Conservation (phyloP, 2,797 vertebrate genomes). For the Acomys russatus region DNA sequence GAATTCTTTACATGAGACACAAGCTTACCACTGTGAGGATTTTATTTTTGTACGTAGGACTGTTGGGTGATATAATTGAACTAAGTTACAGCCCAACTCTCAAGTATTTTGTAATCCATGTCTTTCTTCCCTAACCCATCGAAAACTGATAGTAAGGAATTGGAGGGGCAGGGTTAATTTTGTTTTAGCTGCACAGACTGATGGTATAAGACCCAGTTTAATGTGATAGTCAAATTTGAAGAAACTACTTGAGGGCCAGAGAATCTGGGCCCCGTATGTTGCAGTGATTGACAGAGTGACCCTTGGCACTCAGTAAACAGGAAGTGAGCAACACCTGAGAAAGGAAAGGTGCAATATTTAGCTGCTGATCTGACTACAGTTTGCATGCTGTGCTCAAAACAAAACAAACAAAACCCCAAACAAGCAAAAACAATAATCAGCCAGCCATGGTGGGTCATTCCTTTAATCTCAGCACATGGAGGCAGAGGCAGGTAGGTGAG, state of each 20-base stretch:
- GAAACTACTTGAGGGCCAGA: background rate
- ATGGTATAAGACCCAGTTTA: background rate
- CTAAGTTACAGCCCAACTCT: background rate
- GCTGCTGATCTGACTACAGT: slow-evolving; percentile 75
- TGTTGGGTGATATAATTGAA: background rate
- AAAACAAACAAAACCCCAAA: slow-evolving; percentile 34
- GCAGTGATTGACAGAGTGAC: background rate
- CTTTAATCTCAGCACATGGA: background rate
- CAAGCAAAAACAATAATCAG: background rate
- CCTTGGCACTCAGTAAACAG: slow-evolving; percentile 23
- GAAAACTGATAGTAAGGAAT: background rate
- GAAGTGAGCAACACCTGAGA: slow-evolving; percentile 29
- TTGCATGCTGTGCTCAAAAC: slow-evolving; percentile 59
- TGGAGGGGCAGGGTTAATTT: background rate
- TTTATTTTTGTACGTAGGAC: background rate
- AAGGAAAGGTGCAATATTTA: slow-evolving; percentile 49
- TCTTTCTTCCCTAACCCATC: background rate
- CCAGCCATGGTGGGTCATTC: background rate
- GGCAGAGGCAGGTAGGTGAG: no score
- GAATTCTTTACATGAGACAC: background rate
- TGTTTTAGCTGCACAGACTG: background rate
- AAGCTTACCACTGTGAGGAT: background rate
- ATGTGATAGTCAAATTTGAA: slow-evolving; percentile 9
- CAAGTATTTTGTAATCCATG: background rate
- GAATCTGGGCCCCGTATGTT: slow-evolving; percentile 10